Percentiles rank a stretch among this genome's conserved stretches.
These are phyloP conservation scores for Phymastichus coffea DNA, from an alignment of 1,140 invertebrate species.

Conservation along the genomic window DNA sequence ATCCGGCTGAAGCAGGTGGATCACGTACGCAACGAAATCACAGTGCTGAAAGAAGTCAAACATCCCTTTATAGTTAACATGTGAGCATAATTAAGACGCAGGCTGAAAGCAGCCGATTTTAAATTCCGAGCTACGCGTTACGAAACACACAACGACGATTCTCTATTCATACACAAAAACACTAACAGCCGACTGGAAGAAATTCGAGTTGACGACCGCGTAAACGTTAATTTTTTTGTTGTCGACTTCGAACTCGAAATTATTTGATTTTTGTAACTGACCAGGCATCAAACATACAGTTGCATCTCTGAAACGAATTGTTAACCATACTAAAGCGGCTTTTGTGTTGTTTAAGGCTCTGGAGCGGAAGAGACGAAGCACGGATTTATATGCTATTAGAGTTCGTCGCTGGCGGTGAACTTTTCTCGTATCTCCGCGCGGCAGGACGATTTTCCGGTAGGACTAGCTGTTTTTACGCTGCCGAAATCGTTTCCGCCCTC, in stretches of 20 bases:
- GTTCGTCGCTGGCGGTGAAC: conserved; percentile 91
- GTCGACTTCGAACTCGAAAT: too few species aligned
- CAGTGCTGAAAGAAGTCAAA: conserved; percentile 81
- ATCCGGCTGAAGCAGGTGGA: conserved; percentile 91
- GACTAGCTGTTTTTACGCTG: conserved; percentile 88
- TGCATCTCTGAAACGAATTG: too few species aligned
- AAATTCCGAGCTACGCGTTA: not conserved
- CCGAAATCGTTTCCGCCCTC: conserved; percentile 90
- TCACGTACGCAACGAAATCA: conserved; percentile 93
- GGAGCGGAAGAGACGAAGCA: conserved; percentile 83
- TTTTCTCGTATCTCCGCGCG: conserved; percentile 92
- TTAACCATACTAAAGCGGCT: too few species aligned
- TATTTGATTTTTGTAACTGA: too few species aligned
- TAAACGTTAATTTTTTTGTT: too few species aligned
- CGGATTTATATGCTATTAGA: conserved; percentile 94
- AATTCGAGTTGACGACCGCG: too few species aligned
- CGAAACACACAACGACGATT: too few species aligned
- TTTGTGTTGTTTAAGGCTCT: too few species aligned
- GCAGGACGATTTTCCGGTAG: conserved; percentile 84
- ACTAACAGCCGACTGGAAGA: too few species aligned
- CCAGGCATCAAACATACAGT: too few species aligned
- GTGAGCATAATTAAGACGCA: conserved; percentile 65
- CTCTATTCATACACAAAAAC: too few species aligned
- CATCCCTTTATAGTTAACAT: conserved; percentile 95
- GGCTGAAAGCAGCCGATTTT: not conserved